A percentile compares a stretch with the other conserved stretches of the same genome.
These are phyloP conservation scores for Phaethon lepturus DNA, from an alignment of 2,113 vertebrate species.

Conservation along the genomic window DNA sequence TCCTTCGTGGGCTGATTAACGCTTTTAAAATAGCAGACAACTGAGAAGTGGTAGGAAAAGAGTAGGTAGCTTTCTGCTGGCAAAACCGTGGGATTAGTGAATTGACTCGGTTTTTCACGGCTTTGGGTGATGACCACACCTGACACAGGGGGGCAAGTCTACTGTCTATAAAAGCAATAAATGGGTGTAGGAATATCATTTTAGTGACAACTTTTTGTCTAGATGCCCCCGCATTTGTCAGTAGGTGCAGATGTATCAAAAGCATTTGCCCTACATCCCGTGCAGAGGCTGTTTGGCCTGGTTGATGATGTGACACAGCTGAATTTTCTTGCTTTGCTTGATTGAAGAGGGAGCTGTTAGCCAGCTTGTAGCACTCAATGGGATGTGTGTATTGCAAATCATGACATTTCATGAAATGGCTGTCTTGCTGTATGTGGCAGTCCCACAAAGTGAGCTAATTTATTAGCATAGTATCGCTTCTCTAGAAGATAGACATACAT, in stretches of 20 bases:
- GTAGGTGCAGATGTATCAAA: accelerated
- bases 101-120: accelerated
- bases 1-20: accelerated
- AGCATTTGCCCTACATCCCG: accelerated
- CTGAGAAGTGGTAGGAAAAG: not conserved
- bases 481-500: not conserved
- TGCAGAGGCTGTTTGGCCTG: not conserved
- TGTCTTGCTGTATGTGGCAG: not conserved
- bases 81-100: not conserved
- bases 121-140: not conserved
- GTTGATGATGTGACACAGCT: not conserved
- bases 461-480: not conserved
- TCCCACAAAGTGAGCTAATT: not conserved
- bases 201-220: not conserved
- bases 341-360: not conserved
- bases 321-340: not conserved
- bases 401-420: not conserved
- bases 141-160: not conserved
- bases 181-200: not conserved
- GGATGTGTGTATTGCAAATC: not conserved
- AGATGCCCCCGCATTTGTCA: accelerated
- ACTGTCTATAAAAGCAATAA: not conserved
- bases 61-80: not conserved
- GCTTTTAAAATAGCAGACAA: not conserved
- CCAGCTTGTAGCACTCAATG: not conserved